Evolutionary conservation across 2,888 invertebrate species (phyloP).

Genomic region (Heliconius erato): DNA sequence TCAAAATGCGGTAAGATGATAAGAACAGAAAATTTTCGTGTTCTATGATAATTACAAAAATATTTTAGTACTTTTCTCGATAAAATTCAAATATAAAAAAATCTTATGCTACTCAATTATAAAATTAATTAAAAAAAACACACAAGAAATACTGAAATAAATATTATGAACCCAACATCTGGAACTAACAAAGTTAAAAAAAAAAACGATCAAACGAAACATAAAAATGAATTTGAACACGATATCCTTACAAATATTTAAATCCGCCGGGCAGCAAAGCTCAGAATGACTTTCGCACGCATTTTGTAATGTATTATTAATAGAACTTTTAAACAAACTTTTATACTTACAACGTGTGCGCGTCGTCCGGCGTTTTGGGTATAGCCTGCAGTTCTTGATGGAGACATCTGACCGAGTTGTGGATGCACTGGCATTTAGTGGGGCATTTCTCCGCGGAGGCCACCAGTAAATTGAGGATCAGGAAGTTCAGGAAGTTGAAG

Average conservation of each 20-base stretch:
- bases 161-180: not conserved
- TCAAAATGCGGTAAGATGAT: not conserved
- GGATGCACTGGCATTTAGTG: conserved; percentile 69
- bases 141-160: not conserved
- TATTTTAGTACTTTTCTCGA: not conserved
- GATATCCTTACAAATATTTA: not conserved
- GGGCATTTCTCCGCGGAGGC: conserved; percentile 65
- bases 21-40: not conserved
- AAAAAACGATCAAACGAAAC: not conserved
- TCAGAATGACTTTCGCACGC: conserved; percentile 51
- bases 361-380: conserved; percentile 67
- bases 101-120: not conserved
- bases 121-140: not conserved
- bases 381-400: conserved; percentile 68
- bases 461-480: conserved; percentile 61
- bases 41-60: not conserved
- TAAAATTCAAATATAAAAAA: not conserved
- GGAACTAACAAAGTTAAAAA: not conserved
- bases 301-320: conserved; percentile 49
- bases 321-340: conserved; percentile 51
- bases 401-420: conserved; percentile 69
- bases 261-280: conserved; percentile 49
- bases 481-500: conserved; percentile 61
- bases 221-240: not conserved
- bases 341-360: conserved; percentile 76